Base-by-base conservation (phyloP, 1,140 invertebrate species). In the Aphaenogaster rudis region DNA sequence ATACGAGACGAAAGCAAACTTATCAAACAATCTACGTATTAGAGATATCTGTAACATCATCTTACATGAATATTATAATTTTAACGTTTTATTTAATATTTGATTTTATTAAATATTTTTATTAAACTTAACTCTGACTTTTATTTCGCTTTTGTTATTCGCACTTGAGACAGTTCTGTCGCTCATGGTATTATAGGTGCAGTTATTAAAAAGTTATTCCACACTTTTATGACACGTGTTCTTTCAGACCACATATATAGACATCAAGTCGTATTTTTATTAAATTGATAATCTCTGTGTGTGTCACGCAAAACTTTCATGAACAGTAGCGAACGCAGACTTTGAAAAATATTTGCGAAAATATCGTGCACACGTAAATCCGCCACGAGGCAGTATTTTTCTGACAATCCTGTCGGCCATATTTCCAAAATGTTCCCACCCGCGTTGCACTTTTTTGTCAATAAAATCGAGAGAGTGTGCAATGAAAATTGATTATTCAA, bases 401-500 rank as follows among this genome's bases (percentile, higher is more conserved):
- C 21, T 57, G 52, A 76, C 72, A 57, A 57, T 42, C 13, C 50
- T 39, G n/a, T 76, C n/a, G 36, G 45, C 6, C 52, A 76, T 8
- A 57, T 77, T 61, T 77, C 15, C 39, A 33, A 77, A 61, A 61
- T 28, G 13, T 59, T 59, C 6, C 7, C 13, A 36, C 52, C 2
- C 36, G 72, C 13, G 72, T 42, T 13, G 8, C n/a, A 59, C 11
- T 76, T 77, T 28, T 59, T 36, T 28, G 39, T 61, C 52, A 21
- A 59, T 77, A 61, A 61, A 61, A 45, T 61, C 7, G 57, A 61
- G 9, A 61, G 39, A 42, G 33, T 0, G 11, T 7, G 74, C 39
- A 42, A 77, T 77, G 39, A 59, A 61, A 77, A 61, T 61, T 77
- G 39, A 61, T 77, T 59, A 59, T 77, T 52, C 57, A 59, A 42